Base-by-base conservation (phyloP, 1,140 invertebrate species). In the Phortica variegata region DNA sequence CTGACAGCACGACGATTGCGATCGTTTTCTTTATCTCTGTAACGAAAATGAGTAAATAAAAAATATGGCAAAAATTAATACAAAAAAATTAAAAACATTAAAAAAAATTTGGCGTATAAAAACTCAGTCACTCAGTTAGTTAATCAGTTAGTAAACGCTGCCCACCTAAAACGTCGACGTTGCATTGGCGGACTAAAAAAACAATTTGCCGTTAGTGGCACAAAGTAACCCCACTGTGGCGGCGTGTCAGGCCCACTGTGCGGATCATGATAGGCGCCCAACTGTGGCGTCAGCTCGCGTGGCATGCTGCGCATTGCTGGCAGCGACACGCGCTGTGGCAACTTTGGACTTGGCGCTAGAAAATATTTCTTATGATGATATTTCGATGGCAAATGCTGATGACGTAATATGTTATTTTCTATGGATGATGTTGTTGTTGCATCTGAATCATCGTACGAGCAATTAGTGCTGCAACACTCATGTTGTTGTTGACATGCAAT, bases 1-100 rank as follows among this genome's bases (percentile, higher is more conserved):
- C 72, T 73, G 13, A 62, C 59, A 18, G 72, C 65, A 2, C 72
- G 65, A 36, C 72, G 72, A 52, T 62, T 73, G 43, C 72, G 65
- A 65, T 75, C 72, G 57, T 68, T 71, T 60, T 72, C 66, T 37
- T 72, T 75, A 43, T 75, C 72, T 52, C 72, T 75, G 56, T 2
- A 74, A 56, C 26, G 10, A 48, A 26, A 26, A 26, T 26, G 10
- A 66, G 4, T 19, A 10, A 3, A 43, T 15, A 12, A 13, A n/a
- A 23, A 15, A 13, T 3, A 15, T 17, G 0, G 1, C 15, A 21
- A 1, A 43, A 15, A 21, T 3, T 17, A 2, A 45, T 42, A 49
- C 47, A 32, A 17, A 20, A 7, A 21, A n/a, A 26, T 49, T 20
- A 15, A 8, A 9, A 36, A 26, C 12, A 7, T 16, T 2, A 19